phyloP scores from a whole-genome alignment of 2,797 vertebrate genomes.

The Leucoraja ocellata region DNA sequence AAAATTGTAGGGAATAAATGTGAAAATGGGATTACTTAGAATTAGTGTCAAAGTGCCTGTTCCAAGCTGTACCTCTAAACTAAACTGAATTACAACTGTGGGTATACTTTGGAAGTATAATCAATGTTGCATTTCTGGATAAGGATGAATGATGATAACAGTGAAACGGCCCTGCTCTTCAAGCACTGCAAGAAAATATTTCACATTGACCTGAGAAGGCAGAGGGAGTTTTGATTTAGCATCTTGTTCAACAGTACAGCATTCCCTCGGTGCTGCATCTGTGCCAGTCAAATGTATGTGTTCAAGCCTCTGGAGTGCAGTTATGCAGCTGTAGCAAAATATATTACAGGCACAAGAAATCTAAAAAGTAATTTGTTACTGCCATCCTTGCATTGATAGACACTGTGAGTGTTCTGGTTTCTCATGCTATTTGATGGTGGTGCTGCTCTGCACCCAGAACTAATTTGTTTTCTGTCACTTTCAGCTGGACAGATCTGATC shows the following conservation, averaged over 20 bases:
- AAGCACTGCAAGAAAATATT: neutral
- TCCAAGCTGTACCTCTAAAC: no score
- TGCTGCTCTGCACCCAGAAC: neutral
- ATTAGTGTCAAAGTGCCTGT: no score
- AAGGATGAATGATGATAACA: neutral
- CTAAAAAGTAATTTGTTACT: slow-evolving; percentile 28
- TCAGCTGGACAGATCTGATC: neutral
- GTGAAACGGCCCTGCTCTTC: neutral
- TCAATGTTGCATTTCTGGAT: neutral
- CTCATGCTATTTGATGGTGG: slow-evolving; percentile 2
- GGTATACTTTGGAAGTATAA: neutral
- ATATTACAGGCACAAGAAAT: slow-evolving; percentile 10
- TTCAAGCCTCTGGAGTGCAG: neutral
- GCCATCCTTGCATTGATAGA: neutral
- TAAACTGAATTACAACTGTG: neutral
- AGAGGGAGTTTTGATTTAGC: neutral
- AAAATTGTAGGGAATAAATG: no score
- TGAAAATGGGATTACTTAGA: no score
- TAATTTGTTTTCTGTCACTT: slow-evolving; percentile 38
- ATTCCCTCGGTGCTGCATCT: neutral
- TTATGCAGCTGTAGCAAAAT: neutral
- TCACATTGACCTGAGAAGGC: neutral
- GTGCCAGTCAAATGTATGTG: slow-evolving; percentile 15
- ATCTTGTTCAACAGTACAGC: neutral
- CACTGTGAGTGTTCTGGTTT: neutral